Base-by-base conservation (phyloP, 2,113 vertebrate genomes). In the Speoplatyrhinus poulsoni region DNA sequence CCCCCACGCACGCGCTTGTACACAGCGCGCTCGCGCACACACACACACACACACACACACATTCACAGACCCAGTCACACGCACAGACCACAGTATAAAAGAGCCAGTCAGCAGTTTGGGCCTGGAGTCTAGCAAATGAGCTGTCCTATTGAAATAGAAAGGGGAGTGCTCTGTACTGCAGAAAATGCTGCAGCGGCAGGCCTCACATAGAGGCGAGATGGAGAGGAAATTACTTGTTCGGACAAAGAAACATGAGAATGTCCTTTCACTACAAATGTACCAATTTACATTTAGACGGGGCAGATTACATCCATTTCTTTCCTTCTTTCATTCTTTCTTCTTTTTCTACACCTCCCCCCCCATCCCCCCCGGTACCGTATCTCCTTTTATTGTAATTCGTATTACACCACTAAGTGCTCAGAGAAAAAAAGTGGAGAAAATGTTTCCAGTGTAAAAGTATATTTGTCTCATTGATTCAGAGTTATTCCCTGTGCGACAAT, bases 61-160 rank as follows among this genome's bases (percentile, higher is more conserved):
- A 71, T 63, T 61, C 72, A 69, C 59, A 67, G 48, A 68, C 72
- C 65, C 65, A 73, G 59, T 74, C n/a, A 70, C 78, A 71, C 78
- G 74, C 67, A 82, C 64, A 84, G 73, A 78, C 82, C 79, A 75
- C 82, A 70, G 82, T 77, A 87, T 90, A 84, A 91, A 93, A 90
- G 79, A 73, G 85, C 72, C 84, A 89, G 92, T 93, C 92, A 94
- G 93, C 92, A 93, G 81, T 93, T 94, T 90, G 78, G 85, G 85
- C 73, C 82, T 6, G 70, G 88, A 90, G 89, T 91, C 90, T 93
- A 88, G 93, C 90, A 94, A 93, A 94, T 94, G 92, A 93, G 93
- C 92, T 93, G 92, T 93, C 91, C 90, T 91, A 92, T 92, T 92
- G 91, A 92, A 92, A 94, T 89, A 89, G 90, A 92, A 92, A 89